These are phyloP conservation scores for Chaenocephalus aceratus DNA, from an alignment of 2,113 vertebrate species.

Conservation along the genomic window DNA sequence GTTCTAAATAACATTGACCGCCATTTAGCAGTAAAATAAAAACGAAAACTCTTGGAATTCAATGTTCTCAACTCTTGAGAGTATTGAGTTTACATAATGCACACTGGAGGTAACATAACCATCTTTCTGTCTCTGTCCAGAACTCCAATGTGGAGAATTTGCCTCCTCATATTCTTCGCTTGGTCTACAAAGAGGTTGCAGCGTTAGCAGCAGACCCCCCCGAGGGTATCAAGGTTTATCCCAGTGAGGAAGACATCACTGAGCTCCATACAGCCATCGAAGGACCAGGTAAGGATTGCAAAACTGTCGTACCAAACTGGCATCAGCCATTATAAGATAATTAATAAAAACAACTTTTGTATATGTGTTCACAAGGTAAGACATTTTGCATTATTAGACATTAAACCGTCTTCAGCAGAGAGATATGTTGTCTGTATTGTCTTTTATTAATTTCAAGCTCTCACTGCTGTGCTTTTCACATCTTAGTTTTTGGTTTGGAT, in stretches of 20 bases:
- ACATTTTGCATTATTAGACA: neutral
- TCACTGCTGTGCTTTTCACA: neutral
- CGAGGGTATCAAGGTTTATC: constrained; percentile 93
- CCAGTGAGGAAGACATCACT: constrained; percentile 94
- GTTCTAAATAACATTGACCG: neutral
- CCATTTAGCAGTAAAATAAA: too few relatives aligned
- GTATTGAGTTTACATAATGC: neutral
- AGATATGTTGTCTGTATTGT: neutral
- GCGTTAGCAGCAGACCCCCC: constrained; percentile 91
- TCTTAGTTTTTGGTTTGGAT: neutral
- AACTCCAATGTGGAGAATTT: constrained; percentile 97
- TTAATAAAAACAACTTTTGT: neutral
- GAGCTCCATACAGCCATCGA: constrained; percentile 94
- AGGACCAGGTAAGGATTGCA: constrained; percentile 87
- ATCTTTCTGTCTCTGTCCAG: constrained; percentile 67
- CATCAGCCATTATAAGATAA: neutral
- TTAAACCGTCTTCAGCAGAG: neutral
- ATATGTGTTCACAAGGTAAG: neutral
- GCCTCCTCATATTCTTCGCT: constrained; percentile 92
- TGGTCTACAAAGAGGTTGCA: constrained; percentile 95
- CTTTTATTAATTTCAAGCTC: neutral
- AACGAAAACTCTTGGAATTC: too few relatives aligned
- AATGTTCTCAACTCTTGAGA: neutral
- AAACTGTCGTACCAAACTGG: neutral
- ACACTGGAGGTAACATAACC: neutral